phyloP scores from a whole-genome alignment of 2,888 invertebrate species.

The Drosophila paranaensis region DNA sequence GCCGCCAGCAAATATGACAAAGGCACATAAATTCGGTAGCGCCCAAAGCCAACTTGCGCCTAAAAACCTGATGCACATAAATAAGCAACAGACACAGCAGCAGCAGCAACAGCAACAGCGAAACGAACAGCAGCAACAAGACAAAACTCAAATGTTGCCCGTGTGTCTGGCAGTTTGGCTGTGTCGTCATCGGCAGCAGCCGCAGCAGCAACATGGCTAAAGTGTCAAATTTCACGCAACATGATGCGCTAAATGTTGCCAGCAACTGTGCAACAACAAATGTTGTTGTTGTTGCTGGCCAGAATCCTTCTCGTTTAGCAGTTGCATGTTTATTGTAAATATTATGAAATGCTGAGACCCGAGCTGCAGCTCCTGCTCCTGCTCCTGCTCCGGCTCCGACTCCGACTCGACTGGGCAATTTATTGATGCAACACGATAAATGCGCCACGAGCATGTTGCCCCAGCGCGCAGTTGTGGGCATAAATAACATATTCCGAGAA shows the following conservation, averaged over 20 bases:
- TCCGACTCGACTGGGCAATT: conserved; percentile 54
- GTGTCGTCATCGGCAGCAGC: conserved; percentile 54
- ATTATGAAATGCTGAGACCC: conserved; percentile 80
- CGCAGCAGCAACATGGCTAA: conserved; percentile 53
- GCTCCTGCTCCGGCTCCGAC: conserved; percentile 32
- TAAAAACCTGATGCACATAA: conserved; percentile 53
- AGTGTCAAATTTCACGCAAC: conserved; percentile 81
- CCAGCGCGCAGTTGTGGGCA: conserved; percentile 39
- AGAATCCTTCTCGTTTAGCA: conserved; percentile 56
- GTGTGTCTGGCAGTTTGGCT: conserved; percentile 64
- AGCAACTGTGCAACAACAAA: conserved; percentile 65
- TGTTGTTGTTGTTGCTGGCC: conserved; percentile 19
- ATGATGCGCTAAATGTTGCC: conserved; percentile 80
- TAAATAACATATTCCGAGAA: conserved; percentile 75
- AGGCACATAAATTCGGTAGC: conserved; percentile 79
- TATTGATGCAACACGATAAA: conserved; percentile 79
- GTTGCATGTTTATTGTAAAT: conserved; percentile 82
- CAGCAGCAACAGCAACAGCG: conserved; percentile 33
- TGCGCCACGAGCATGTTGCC: conserved; percentile 65
- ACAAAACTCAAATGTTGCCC: conserved; percentile 63
- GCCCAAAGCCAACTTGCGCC: conserved; percentile 34
- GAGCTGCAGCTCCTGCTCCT: conserved; percentile 38
- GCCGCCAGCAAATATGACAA: conserved; percentile 73
- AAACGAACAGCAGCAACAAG: conserved; percentile 27
- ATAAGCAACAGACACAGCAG: conserved; percentile 45